Percentiles rank a stretch among this genome's conserved stretches.
These are phyloP conservation scores for Drosophila flavopinicola DNA, from an alignment of 2,888 invertebrate genomes.

Conservation along the genomic window DNA sequence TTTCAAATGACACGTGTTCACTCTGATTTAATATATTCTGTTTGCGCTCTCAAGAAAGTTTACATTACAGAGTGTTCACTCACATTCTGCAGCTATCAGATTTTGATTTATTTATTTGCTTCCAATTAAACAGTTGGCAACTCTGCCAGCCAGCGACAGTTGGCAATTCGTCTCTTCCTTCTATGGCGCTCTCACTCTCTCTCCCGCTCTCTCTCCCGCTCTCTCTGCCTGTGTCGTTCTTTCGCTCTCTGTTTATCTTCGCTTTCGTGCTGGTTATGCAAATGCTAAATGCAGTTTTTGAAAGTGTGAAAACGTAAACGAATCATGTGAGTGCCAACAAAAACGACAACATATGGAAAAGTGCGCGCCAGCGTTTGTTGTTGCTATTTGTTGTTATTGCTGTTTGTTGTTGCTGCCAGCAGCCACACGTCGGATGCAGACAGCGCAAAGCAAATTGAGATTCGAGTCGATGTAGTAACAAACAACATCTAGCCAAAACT, in stretches of 20 bases:
- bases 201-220: not conserved
- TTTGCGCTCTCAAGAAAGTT: too few species aligned
- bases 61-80: too few species aligned
- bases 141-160: constrained; percentile 9
- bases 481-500: constrained; percentile 11
- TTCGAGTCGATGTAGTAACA: constrained; percentile 9
- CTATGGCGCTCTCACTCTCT: constrained; percentile 3
- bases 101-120: not conserved
- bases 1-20: too few species aligned
- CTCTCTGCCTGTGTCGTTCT: constrained; percentile 6
- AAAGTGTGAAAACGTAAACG: constrained; percentile 63
- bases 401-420: constrained; percentile 10
- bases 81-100: too few species aligned
- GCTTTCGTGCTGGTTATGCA: constrained; percentile 57
- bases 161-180: constrained; percentile 9
- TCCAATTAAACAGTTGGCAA: constrained; percentile 14
- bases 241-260: constrained; percentile 27
- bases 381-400: constrained; percentile 1
- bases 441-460: constrained; percentile 25
- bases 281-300: constrained; percentile 64
- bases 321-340: constrained; percentile 60
- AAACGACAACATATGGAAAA: constrained; percentile 28
- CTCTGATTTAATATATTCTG: too few species aligned
- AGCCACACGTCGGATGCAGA: constrained; percentile 23
- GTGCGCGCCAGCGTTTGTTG: constrained; percentile 1